Base-by-base conservation (phyloP, 2,113 vertebrate species). In the Podarcis cretensis region DNA sequence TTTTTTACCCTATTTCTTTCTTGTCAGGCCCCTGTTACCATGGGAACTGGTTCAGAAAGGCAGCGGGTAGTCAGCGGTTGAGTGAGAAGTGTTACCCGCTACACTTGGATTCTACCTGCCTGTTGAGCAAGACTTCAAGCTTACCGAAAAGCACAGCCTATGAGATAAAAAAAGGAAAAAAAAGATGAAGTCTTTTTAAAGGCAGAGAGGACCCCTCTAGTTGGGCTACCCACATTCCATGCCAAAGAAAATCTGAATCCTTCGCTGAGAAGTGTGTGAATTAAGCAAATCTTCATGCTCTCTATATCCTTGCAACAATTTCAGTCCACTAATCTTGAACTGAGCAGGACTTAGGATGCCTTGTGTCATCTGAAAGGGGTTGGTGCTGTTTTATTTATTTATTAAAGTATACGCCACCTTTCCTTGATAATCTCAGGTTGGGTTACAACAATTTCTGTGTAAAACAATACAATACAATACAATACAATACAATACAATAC, bases 21-120 rank as follows among this genome's bases (percentile, higher is more conserved):
- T 81, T n/a, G 9, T 48, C 71, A 66, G 59, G 48, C 20, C 93
- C 93, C 69, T 85, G 91, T 90, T 94, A 30, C 90, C 89, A 65
- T 94, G 93, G 92, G 93, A 96, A 92, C 84, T 87, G 86, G 76
- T 92, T 32, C 88, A 88, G 91, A 91, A 93, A 95, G 89, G 75
- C 84, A 86, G 73, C 87, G 91, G 89, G 89, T 79, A 94, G n/a
- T 89, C 86, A 90, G 25, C 85, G 83, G 89, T 68, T 43, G 86
- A 90, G 81, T 85, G 68, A 83, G 68, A 82, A 69, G 30, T 77
- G 18, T 20, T 48, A 79, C 74, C 54, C 81, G 37, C 25, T 65
- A 8, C 76, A 90, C 74, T 86, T 30, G 27, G 0, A 1, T 74
- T 3, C 14, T n/a, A 77, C 7, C 54, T 87, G 79, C 54, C 83